Percentiles rank a stretch among this genome's conserved stretches.
Evolutionary conservation across 2,797 vertebrate species (phyloP).

Genomic region (Diplodus puntazzo): DNA sequence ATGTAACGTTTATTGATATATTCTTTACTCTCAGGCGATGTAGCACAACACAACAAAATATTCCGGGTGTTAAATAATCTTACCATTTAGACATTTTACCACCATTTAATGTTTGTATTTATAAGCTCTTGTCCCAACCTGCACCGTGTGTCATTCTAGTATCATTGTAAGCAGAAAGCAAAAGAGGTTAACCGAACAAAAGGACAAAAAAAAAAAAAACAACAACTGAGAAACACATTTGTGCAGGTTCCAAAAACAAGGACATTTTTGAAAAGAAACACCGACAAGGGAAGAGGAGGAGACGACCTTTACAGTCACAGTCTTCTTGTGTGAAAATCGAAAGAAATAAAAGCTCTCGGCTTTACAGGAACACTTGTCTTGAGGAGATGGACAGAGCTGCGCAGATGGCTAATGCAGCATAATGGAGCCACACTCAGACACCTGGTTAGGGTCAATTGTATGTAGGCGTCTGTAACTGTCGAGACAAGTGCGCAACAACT

Average conservation of each 20-base stretch:
- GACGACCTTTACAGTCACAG: not conserved
- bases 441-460: conserved; percentile 36
- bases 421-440: conserved; percentile 24
- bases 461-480: conserved; percentile 39
- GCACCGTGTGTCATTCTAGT: not conserved
- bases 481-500: not conserved
- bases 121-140: not conserved
- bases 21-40: too few relatives aligned
- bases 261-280: not conserved
- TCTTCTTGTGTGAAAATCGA: not conserved
- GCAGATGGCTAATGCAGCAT: not conserved
- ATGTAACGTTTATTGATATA: too few relatives aligned
- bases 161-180: not conserved
- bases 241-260: not conserved
- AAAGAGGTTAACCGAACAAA: not conserved
- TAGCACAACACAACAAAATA: not conserved
- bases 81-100: not conserved
- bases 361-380: not conserved
- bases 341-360: conserved; percentile 16
- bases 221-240: not conserved
- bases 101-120: not conserved
- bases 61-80: not conserved
- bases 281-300: not conserved
- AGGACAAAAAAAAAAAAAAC: not conserved
- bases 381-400: not conserved